Evolutionary conservation across 2,888 invertebrate species (phyloP).

Genomic region (Andrena fulva): DNA sequence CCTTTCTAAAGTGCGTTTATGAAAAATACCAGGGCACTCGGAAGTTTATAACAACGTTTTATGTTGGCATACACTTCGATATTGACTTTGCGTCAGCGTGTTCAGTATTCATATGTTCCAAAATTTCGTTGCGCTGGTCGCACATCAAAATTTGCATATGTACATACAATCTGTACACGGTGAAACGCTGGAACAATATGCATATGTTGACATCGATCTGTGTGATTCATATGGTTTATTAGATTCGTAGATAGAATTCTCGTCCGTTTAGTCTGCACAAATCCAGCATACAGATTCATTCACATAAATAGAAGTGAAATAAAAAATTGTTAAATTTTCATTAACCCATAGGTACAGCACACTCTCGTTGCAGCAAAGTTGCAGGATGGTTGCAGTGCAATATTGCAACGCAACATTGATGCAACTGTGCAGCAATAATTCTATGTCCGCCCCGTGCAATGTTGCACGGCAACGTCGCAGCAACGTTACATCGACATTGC

Average conservation of each 20-base stretch:
- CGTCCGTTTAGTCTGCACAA: neutral
- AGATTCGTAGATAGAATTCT: slow-evolving; percentile 22
- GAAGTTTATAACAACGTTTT: neutral
- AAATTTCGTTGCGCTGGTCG: slow-evolving; percentile 12
- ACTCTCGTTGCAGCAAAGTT: no score
- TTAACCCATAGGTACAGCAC: neutral
- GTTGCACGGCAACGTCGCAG: no score
- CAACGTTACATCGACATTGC: no score
- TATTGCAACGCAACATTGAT: no score
- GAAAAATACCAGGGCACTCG: neutral
- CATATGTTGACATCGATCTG: slow-evolving; percentile 41
- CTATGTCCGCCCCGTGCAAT: no score
- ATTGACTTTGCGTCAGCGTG: neutral
- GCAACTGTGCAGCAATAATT: no score
- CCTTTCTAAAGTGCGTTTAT: neutral
- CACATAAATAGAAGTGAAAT: neutral
- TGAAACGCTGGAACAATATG: slow-evolving; percentile 32
- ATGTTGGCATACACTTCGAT: neutral
- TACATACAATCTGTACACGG: slow-evolving; percentile 5
- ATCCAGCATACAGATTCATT: neutral
- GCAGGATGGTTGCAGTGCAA: no score
- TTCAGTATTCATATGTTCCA: neutral
- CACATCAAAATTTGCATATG: slow-evolving; percentile 29
- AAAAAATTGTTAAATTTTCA: neutral
- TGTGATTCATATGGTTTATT: slow-evolving; percentile 23